These are phyloP conservation scores for Macrophya alboannulata DNA, from an alignment of 2,888 invertebrate species.

Conservation along the genomic window DNA sequence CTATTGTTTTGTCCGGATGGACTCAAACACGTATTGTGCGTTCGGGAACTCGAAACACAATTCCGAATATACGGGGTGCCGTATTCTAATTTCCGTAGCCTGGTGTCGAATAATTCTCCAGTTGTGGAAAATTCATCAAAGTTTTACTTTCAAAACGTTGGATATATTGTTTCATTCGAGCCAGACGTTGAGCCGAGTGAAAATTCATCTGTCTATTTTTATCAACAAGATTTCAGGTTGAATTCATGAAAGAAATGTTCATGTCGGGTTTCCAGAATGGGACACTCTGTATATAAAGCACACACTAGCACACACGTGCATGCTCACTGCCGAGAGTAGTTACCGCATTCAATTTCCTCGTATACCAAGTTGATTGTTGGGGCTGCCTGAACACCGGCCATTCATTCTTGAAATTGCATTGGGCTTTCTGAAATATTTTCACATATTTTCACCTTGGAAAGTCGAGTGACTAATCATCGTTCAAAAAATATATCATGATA, in stretches of 20 bases:
- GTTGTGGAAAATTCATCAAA: background rate
- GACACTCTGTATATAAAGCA: slow-evolving; percentile 6
- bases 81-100: background rate
- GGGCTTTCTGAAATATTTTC: slow-evolving; percentile 26
- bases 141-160: background rate
- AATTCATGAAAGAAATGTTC: background rate
- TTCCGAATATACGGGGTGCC: slow-evolving; percentile 18
- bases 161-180: background rate
- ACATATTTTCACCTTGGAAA: slow-evolving; percentile 30
- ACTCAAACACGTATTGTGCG: slow-evolving; percentile 49
- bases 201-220: background rate
- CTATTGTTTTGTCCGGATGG: slow-evolving; percentile 44
- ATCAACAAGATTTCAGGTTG: background rate
- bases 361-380: slow-evolving; percentile 38
- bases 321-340: slow-evolving; percentile 18
- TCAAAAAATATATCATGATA: background rate
- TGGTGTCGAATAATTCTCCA: background rate
- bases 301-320: background rate
- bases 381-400: slow-evolving; percentile 27
- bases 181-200: background rate
- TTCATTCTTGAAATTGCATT: slow-evolving; percentile 32
- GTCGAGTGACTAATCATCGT: background rate
- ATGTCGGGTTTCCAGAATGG: background rate
- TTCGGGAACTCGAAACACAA: slow-evolving; percentile 46
- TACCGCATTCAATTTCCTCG: slow-evolving; percentile 42